Conservation (phyloP, 2,113 vertebrate genomes). For the Dromas ardeola region DNA sequence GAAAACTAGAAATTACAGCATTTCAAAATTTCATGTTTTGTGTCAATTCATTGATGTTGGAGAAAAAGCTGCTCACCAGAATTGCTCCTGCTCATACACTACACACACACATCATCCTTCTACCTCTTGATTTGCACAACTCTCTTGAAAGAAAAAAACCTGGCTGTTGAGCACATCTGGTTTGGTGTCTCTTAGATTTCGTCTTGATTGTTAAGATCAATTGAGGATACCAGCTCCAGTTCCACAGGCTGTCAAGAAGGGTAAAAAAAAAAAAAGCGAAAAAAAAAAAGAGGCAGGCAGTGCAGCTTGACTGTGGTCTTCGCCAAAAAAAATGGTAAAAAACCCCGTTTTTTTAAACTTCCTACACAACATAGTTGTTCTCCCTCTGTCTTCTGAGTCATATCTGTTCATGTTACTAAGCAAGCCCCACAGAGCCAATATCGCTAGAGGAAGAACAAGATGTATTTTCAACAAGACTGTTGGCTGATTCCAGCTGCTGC, state of each 20-base stretch:
- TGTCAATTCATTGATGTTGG: neutral
- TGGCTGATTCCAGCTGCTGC: neutral
- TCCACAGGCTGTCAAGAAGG: neutral
- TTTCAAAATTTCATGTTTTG: neutral
- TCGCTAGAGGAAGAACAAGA: neutral
- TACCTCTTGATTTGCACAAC: neutral
- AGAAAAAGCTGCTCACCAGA: neutral
- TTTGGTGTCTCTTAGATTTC: neutral
- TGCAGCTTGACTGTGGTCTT: neutral
- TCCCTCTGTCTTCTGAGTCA: constrained; percentile 42
- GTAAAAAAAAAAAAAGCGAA: neutral
- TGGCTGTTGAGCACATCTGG: neutral
- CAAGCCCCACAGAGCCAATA: constrained; percentile 18
- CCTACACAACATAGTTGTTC: constrained; percentile 30
- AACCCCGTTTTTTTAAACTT: neutral
- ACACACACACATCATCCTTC: neutral
- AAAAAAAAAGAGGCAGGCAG: neutral
- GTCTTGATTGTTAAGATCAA: neutral
- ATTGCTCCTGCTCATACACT: neutral
- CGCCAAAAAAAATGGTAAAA: neutral
- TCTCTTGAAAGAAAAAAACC: neutral
- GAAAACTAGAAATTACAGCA: neutral
- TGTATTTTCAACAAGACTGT: constrained; percentile 13
- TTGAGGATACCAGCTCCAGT: neutral
- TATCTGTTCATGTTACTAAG: constrained; percentile 35